Percentiles rank a stretch among this genome's conserved stretches.
Evolutionary conservation across 1,140 invertebrate species (phyloP).

Genomic region (Bombus affinis): DNA sequence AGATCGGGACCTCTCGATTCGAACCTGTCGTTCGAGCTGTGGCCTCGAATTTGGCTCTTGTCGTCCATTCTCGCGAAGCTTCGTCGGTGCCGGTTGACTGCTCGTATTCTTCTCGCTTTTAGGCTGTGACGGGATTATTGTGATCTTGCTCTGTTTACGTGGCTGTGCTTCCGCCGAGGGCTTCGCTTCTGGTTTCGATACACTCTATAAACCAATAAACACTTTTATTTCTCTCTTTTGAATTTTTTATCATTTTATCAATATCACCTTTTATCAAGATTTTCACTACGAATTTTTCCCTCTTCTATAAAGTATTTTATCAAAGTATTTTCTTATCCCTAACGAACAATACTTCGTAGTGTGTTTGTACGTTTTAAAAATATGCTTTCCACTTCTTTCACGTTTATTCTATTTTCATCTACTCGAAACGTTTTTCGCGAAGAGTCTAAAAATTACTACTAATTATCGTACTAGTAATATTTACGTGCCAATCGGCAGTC

Average conservation of each 20-base stretch:
- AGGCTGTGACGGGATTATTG: conserved; percentile 79
- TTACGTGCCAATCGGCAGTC: not conserved
- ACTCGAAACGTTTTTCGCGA: too few relatives aligned
- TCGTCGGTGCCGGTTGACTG: conserved; percentile 70
- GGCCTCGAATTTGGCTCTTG: conserved; percentile 77
- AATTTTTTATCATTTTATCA: not conserved
- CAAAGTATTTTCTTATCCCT: not conserved
- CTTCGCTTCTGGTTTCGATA: conserved; percentile 77
- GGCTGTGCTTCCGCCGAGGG: conserved; percentile 55
- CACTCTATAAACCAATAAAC: conserved; percentile 69
- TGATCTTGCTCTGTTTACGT: conserved; percentile 82
- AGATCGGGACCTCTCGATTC: conserved; percentile 79
- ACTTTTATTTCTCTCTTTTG: not conserved
- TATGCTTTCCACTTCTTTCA: not conserved
- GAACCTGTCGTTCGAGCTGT: conserved; percentile 80
- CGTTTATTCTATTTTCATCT: not conserved
- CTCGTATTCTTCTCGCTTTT: conserved; percentile 74
- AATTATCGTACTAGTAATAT: not conserved
- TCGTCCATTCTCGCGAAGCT: conserved; percentile 78
- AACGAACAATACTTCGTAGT: not conserved
- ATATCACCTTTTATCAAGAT: too few relatives aligned
- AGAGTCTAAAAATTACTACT: not conserved
- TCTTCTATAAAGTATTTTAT: too few relatives aligned
- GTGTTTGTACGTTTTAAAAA: not conserved
- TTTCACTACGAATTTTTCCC: too few relatives aligned